phyloP scores from a whole-genome alignment of 2,888 invertebrate genomes.

The Gandaritis pyraliata region DNA sequence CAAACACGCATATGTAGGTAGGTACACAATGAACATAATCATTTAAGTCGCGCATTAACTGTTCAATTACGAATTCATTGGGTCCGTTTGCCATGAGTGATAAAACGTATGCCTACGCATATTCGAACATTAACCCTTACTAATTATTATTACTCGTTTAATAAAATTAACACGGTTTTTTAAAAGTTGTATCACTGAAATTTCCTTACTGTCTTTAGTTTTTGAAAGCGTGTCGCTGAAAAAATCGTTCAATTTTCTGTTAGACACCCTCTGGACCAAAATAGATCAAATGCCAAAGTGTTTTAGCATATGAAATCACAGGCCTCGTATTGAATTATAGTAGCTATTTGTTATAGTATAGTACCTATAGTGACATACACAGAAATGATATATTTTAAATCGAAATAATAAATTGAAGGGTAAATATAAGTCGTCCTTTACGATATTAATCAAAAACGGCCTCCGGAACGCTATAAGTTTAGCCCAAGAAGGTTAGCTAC shows the following conservation, averaged over 20 bases:
- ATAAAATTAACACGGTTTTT: background rate
- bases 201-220: background rate
- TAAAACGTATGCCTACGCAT: slow-evolving; percentile 16
- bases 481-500: slow-evolving; percentile 38
- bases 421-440: slow-evolving; percentile 33
- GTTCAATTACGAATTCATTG: slow-evolving; percentile 27
- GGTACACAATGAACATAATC: slow-evolving; percentile 44
- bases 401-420: slow-evolving; percentile 25
- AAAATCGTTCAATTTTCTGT: background rate
- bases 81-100: slow-evolving; percentile 13
- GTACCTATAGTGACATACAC: background rate
- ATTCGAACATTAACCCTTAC: slow-evolving; percentile 10
- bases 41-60: slow-evolving; percentile 39
- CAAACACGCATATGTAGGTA: slow-evolving; percentile 37
- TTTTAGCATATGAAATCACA: background rate
- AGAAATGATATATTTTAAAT: slow-evolving; percentile 6
- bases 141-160: background rate
- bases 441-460: slow-evolving; percentile 42
- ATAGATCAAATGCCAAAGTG: background rate
- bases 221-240: background rate
- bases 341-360: background rate
- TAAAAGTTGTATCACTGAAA: background rate
- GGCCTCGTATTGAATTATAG: background rate
- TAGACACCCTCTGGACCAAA: background rate
- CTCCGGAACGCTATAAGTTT: slow-evolving; percentile 37